phyloP scores from a whole-genome alignment of 1,140 invertebrate species.

The Arctopsyche grandis region DNA sequence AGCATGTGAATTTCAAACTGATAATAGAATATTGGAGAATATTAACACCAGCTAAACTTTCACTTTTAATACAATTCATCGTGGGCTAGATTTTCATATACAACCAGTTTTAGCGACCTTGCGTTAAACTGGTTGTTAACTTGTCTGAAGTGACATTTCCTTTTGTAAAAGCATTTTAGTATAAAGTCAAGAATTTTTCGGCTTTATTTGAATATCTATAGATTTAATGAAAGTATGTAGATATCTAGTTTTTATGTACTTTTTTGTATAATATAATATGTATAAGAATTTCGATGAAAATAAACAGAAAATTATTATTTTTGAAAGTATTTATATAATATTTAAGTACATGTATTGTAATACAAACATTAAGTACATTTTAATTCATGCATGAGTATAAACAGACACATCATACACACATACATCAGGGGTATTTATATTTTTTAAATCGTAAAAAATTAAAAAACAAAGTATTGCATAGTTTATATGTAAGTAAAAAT shows the following conservation, averaged over 20 bases:
- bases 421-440: no score
- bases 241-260: no score
- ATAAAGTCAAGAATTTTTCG: no score
- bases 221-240: no score
- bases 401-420: no score
- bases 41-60: background rate
- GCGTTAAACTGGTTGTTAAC: constrained; percentile 8
- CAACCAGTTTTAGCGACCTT: constrained; percentile 12
- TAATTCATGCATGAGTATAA: background rate
- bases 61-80: constrained; percentile 9
- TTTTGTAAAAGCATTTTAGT: constrained; percentile 1
- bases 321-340: background rate
- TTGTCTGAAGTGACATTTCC: background rate
- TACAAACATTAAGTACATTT: background rate
- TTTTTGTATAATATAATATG: background rate
- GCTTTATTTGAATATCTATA: no score
- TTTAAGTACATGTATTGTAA: background rate
- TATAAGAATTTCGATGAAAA: no score
- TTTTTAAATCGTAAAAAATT: no score
- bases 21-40: background rate
- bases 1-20: no score
- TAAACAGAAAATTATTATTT: background rate
- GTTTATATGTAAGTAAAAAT: no score
- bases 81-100: background rate
- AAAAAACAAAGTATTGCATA: no score